Evolutionary conservation across 37 sponge, comb jelly and placozoan genomes (phyloP).

Genomic region (Petrosia ficiformis): DNA sequence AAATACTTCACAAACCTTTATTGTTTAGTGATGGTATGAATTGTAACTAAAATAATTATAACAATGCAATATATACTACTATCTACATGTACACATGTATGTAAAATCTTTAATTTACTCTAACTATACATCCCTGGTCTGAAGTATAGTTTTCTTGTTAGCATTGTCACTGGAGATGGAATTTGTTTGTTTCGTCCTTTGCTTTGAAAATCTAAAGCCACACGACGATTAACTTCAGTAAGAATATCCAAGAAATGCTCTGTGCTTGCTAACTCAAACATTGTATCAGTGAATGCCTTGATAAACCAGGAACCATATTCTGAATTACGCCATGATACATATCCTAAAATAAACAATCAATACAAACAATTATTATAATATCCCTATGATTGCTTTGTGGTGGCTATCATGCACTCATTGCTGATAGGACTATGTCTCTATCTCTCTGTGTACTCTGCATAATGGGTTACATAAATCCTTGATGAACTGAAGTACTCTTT

Average conservation of each 20-base stretch:
- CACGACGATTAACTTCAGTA: slow-evolving; percentile 30
- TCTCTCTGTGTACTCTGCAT: too few relatives aligned
- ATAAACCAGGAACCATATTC: slow-evolving; percentile 55
- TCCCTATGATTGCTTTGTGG: too few relatives aligned
- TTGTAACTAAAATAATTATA: too few relatives aligned
- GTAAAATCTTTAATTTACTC: too few relatives aligned
- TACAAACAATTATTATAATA: not conserved
- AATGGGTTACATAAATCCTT: too few relatives aligned
- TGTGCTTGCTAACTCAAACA: slow-evolving; percentile 15
- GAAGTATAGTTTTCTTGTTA: slow-evolving; percentile 69
- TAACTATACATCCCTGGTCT: slow-evolving; percentile 18
- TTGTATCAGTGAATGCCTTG: slow-evolving; percentile 19
- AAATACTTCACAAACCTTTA: too few relatives aligned
- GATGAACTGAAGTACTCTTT: too few relatives aligned
- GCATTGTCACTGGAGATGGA: slow-evolving; percentile 67
- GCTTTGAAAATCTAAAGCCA: slow-evolving; percentile 32
- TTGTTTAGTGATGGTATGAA: too few relatives aligned
- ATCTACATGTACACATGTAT: too few relatives aligned
- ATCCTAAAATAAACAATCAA: slow-evolving; percentile 5
- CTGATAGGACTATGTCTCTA: too few relatives aligned
- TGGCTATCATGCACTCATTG: too few relatives aligned
- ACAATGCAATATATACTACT: too few relatives aligned
- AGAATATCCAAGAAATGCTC: slow-evolving; percentile 49
- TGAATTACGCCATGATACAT: slow-evolving; percentile 20
- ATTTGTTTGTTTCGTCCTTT: slow-evolving; percentile 76